Evolutionary conservation across 2,888 invertebrate genomes (phyloP), one percentile per base, ranked within the genome.

Genomic region (Alentia gelatinosa): DNA sequence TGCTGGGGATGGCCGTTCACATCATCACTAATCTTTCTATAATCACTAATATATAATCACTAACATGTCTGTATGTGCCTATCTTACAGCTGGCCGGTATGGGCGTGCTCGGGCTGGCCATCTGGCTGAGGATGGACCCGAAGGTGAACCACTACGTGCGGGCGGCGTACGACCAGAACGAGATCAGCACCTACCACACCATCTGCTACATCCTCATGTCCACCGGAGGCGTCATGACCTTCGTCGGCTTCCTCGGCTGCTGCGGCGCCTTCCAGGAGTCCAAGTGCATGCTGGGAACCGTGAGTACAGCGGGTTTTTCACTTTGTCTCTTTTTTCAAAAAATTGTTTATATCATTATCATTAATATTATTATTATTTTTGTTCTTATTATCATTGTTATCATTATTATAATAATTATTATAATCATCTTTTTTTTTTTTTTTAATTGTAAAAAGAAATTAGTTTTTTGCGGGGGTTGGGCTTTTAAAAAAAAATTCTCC

Each of bases 171-270:
- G 90, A 88, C 37, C 89, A 86, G 42, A 97, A 97, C 93, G 97
- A 97, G 93, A 96, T 97, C 92, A 96, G 96, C 88, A 97, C 97
- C 94, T 97, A 97, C 95, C 97, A 97, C 94, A 97, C 97, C 90
- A 97, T 97, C 19, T 97, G 97, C 26, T 97, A 97, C 94, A 97
- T 98, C 90, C 96, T 98, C 91, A 96, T 98, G 91, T 97, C 97
- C 47, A 97, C 97, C 90, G 98, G 98, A 15, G 96, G 97, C 42
- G 96, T 98, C 89, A 97, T 98, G 96, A 97, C 97, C 42, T 95
- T 98, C 63, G 97, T 98, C 35, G 97, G 98, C n/a, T 97, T 98
- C 95, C 97, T 98, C 89, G 98, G 98, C 91, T 98, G 98, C 95
- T 97, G 97, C 94, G 98, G 98, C 84, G 97, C 98, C 3, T 97